Evolutionary conservation across 1,140 invertebrate species (phyloP), one percentile per base, ranked within the genome.

Genomic region (Euura saliciscinereae): DNA sequence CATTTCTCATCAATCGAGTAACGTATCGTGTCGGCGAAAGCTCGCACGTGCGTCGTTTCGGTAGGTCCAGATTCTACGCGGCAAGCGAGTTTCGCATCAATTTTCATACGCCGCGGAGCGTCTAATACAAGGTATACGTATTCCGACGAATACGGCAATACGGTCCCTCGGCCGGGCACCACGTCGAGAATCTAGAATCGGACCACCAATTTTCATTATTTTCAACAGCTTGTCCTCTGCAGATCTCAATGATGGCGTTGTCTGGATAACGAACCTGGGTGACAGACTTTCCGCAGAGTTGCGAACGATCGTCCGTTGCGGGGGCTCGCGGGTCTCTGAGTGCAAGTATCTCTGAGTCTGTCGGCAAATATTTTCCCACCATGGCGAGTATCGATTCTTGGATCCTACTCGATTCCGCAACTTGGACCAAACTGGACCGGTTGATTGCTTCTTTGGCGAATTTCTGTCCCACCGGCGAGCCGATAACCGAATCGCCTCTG

Each of bases 141-240:
- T 73, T 82, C 77, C 6, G 76, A 79, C 68, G 86, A 82, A 69
- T 80, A 81, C n/a, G 88, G 87, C 28, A 76, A 75, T 6, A 89
- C 74, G 11, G 73, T 77, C 4, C 87, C 86, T 70, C 78, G 72
- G 5, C 67, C 73, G 0, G 87, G 87, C 8, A 79, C 69, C 10
- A 88, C 78, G 68, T 83, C 78, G 10, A 88, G 73, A 8, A 86
- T 71, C 74, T 85, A 45, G 13, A 59, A 59, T 59, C 6, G 13
- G 13, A 59, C 13, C 10, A 3, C 3, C 28, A 28, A 28, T 28
- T 28, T 28, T 28, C 28, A 28, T 28, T 28, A 28, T 28, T 28
- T 28, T 28, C 28, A 28, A 28, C 28, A 28, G 28, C 28, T 28
- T 28, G 28, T 28, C 28, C 28, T 28, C 28, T 28, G 28, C 28